A percentile compares a stretch with the other conserved stretches of the same genome.
Conservation (phyloP, 2,888 invertebrate genomes). For the Agonopterix heracliana region DNA sequence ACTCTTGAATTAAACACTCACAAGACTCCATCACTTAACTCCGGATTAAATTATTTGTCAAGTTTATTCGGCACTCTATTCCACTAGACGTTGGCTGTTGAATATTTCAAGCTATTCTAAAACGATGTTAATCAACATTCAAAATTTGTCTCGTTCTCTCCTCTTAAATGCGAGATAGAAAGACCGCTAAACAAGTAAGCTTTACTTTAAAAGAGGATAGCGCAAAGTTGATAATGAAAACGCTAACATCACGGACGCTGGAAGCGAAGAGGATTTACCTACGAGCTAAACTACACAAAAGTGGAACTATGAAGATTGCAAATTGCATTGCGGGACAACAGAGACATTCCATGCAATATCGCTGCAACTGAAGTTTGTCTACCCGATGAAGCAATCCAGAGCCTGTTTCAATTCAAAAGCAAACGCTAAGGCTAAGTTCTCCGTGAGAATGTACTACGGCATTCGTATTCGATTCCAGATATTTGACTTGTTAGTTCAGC, state of each 20-base stretch:
- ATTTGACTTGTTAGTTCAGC: conserved; percentile 3
- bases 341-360: conserved; percentile 32
- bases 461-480: conserved; percentile 31
- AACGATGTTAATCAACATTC: conserved; percentile 14
- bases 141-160: no score
- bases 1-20: conserved; percentile 17
- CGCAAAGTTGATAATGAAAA: conserved; percentile 8
- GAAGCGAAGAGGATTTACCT: conserved; percentile 11
- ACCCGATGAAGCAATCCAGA: conserved; percentile 27
- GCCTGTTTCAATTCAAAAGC: conserved; percentile 30
- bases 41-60: not conserved
- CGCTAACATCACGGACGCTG: conserved; percentile 3
- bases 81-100: not conserved
- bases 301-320: conserved; percentile 20
- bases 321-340: conserved; percentile 34
- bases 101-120: conserved; percentile 33
- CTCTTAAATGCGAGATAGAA: no score
- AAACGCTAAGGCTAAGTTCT: conserved; percentile 32
- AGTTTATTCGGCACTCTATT: not conserved
- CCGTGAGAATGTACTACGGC: conserved; percentile 23
- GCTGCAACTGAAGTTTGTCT: conserved; percentile 48
- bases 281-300: conserved; percentile 13
- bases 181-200: no score
- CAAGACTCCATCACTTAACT: conserved; percentile 44
- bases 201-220: no score